Conservation (phyloP, 2,797 vertebrate genomes). For the Anabas testudineus region DNA sequence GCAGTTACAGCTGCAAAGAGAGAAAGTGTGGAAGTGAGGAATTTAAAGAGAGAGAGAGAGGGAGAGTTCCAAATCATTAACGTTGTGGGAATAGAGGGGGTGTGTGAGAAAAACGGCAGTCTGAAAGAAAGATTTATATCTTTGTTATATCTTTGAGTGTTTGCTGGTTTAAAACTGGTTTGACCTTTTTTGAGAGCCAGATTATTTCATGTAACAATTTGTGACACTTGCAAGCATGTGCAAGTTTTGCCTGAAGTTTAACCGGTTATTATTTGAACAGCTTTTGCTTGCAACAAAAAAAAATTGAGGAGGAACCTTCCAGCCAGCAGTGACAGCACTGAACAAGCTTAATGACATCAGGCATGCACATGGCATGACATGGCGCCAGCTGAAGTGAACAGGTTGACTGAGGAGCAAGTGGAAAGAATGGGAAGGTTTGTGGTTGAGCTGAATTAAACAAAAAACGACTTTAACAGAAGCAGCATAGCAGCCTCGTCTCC, state of each 20-base stretch:
- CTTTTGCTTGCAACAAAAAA: not conserved
- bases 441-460: slow-evolving; percentile 33
- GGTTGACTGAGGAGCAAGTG: slow-evolving; percentile 52
- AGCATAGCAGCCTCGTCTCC: slow-evolving; percentile 36
- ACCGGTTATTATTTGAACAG: slow-evolving; percentile 12
- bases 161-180: slow-evolving; percentile 21
- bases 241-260: slow-evolving; percentile 14
- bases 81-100: slow-evolving; percentile 27
- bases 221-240: slow-evolving; percentile 24
- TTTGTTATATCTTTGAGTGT: slow-evolving; percentile 2
- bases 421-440: slow-evolving; percentile 26
- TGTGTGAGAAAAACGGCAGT: slow-evolving; percentile 21
- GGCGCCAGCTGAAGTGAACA: slow-evolving; percentile 39
- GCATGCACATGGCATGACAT: not conserved
- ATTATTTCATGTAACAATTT: slow-evolving; percentile 31
- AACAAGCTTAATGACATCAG: slow-evolving; percentile 21
- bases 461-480: slow-evolving; percentile 50
- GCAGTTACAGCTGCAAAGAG: slow-evolving; percentile 85
- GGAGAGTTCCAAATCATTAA: slow-evolving; percentile 13
- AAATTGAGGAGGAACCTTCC: slow-evolving; percentile 12
- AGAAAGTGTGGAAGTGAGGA: not conserved
- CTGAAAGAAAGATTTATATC: slow-evolving; percentile 22
- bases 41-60: not conserved
- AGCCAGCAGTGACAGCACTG: slow-evolving; percentile 13
- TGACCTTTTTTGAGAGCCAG: slow-evolving; percentile 11